phyloP scores from a whole-genome alignment of 1,140 invertebrate species.

The Acromyrmex echinatior region DNA sequence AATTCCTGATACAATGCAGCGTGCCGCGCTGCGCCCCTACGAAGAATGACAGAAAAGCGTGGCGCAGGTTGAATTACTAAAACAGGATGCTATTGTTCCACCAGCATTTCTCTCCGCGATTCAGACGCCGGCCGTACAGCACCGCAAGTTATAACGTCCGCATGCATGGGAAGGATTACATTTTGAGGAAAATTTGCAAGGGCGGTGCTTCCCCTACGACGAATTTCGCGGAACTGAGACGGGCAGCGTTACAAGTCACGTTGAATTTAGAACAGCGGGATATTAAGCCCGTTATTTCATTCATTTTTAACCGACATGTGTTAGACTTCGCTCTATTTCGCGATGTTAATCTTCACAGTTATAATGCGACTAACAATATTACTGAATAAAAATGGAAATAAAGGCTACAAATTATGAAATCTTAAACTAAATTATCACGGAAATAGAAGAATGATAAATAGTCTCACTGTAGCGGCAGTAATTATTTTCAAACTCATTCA shows the following conservation, averaged over 20 bases:
- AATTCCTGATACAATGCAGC: conserved; percentile 39
- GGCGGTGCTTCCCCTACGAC: conserved; percentile 51
- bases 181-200: conserved; percentile 65
- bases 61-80: conserved; percentile 65
- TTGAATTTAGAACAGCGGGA: conserved; percentile 43
- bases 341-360: conserved; percentile 1
- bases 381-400: background rate
- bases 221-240: conserved; percentile 52
- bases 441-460: background rate
- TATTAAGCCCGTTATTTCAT: conserved; percentile 58
- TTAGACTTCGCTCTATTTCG: conserved; percentile 11
- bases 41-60: conserved; percentile 64
- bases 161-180: conserved; percentile 56
- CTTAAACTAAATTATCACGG: background rate
- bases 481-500: background rate
- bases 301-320: conserved; percentile 38
- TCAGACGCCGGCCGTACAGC: conserved; percentile 59
- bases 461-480: too few relatives aligned
- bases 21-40: background rate
- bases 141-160: conserved; percentile 60
- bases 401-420: background rate
- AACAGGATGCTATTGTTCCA: conserved; percentile 58
- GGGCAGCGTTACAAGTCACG: conserved; percentile 51
- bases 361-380: background rate
- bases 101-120: conserved; percentile 57